These are phyloP conservation scores for Nixonia krombeini DNA, from an alignment of 1,140 invertebrate genomes.

Conservation along the genomic window DNA sequence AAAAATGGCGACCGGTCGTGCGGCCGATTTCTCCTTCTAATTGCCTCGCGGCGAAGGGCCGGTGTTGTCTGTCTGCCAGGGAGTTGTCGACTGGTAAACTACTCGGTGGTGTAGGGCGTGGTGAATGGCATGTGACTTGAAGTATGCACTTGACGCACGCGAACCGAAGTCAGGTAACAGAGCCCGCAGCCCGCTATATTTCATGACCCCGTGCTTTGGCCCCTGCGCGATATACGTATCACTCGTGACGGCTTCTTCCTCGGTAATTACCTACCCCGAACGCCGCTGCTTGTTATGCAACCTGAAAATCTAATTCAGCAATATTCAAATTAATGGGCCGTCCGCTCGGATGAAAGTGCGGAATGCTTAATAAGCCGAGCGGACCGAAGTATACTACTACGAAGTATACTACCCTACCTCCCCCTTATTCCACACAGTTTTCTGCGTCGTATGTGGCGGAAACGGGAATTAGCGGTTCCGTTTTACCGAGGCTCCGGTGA, in stretches of 20 bases:
- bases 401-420: too few relatives aligned
- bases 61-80: slow-evolving; percentile 34
- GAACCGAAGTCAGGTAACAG: slow-evolving; percentile 53
- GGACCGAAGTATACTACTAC: too few relatives aligned
- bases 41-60: slow-evolving; percentile 11
- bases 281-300: slow-evolving; percentile 24
- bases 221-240: slow-evolving; percentile 45
- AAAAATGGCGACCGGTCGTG: too few relatives aligned
- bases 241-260: slow-evolving; percentile 36
- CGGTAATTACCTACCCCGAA: slow-evolving; percentile 31
- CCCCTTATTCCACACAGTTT: too few relatives aligned
- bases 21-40: slow-evolving; percentile 8
- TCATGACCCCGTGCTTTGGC: slow-evolving; percentile 40
- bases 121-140: slow-evolving; percentile 56
- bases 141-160: slow-evolving; percentile 66
- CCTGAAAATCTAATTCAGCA: slow-evolving; percentile 29
- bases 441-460: too few relatives aligned
- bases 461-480: too few relatives aligned
- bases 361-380: too few relatives aligned
- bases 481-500: too few relatives aligned
- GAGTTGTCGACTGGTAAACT: slow-evolving; percentile 15
- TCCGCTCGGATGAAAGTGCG: too few relatives aligned
- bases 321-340: slow-evolving; percentile 13
- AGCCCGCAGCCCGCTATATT: slow-evolving; percentile 37
- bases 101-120: slow-evolving; percentile 38